phyloP scores from a whole-genome alignment of 2,888 invertebrate species.

The Nipponacmea schrenckii region DNA sequence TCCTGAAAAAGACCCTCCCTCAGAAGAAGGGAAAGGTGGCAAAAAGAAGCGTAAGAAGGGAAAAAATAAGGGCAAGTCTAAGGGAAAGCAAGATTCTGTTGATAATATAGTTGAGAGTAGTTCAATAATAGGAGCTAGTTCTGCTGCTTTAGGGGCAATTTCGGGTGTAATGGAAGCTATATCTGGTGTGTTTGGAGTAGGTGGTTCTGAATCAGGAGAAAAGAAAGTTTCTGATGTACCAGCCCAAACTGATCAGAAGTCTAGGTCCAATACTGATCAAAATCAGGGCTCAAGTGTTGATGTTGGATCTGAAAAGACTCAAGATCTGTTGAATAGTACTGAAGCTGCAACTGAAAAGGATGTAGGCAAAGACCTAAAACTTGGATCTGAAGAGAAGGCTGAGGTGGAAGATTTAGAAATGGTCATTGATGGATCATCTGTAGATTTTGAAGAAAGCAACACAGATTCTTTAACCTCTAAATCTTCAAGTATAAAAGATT shows the following conservation, averaged over 20 bases:
- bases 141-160: conserved; percentile 3
- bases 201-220: not conserved
- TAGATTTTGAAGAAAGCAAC: too few species aligned
- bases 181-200: not conserved
- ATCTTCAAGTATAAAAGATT: too few species aligned
- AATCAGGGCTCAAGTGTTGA: conserved; percentile 6
- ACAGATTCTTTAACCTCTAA: too few species aligned
- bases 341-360: too few species aligned
- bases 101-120: too few species aligned
- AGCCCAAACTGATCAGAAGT: not conserved
- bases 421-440: not conserved
- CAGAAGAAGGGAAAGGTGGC: too few species aligned
- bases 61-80: too few species aligned
- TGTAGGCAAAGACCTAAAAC: too few species aligned
- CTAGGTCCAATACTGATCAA: not conserved
- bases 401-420: not conserved
- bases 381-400: not conserved
- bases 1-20: too few species aligned
- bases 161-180: not conserved
- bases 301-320: not conserved
- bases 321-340: not conserved
- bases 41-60: too few species aligned
- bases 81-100: too few species aligned
- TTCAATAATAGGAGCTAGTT: too few species aligned
- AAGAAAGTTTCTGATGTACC: not conserved